Percentiles rank a stretch among this genome's conserved stretches.
These are phyloP conservation scores for Notechis scutatus DNA, from an alignment of 2,113 vertebrate genomes.

Conservation along the genomic window DNA sequence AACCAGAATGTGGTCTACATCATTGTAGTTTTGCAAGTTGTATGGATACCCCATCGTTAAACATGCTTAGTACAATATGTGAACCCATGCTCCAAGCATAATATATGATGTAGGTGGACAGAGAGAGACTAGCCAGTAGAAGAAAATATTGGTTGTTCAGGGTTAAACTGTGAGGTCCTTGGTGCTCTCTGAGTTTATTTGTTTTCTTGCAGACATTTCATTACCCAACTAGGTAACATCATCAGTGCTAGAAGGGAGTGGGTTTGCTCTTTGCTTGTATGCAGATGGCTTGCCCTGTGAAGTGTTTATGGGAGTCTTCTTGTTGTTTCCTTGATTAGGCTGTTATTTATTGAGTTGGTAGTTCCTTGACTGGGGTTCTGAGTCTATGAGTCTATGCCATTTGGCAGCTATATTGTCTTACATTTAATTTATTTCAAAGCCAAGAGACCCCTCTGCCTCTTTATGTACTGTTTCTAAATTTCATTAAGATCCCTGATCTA, in stretches of 20 bases:
- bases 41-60: not conserved
- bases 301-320: not conserved
- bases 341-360: not conserved
- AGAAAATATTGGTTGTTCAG: not conserved
- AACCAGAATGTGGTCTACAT: not conserved
- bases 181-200: not conserved
- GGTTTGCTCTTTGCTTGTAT: not conserved
- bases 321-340: not conserved
- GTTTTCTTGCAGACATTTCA: not conserved
- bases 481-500: constrained; percentile 61
- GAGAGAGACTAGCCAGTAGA: not conserved
- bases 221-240: not conserved
- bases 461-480: constrained; percentile 48
- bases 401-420: not conserved
- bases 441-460: constrained; percentile 39
- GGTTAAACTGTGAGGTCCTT: not conserved
- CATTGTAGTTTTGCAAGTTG: not conserved
- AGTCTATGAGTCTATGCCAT: not conserved
- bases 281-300: not conserved
- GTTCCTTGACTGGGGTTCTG: not conserved
- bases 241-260: not conserved
- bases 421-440: constrained; percentile 44
- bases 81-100: not conserved
- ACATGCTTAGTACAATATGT: not conserved
- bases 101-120: not conserved